phyloP scores from a whole-genome alignment of 2,888 invertebrate genomes.

The Ectobius pallidus region DNA sequence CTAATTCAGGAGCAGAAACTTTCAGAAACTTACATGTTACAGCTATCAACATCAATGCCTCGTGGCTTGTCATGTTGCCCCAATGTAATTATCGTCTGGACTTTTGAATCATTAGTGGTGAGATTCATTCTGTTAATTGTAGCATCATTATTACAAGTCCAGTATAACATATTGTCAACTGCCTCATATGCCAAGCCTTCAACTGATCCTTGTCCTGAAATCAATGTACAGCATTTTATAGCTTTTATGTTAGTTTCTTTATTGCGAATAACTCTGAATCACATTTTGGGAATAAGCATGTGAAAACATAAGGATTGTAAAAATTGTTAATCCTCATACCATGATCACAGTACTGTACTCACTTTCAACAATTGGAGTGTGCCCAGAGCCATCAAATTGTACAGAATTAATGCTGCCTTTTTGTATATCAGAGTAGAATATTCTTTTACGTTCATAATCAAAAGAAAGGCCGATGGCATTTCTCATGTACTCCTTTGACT shows the following conservation, averaged over 20 bases:
- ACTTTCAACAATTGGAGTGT: conserved; percentile 72
- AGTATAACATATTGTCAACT: conserved; percentile 73
- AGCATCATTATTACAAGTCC: conserved; percentile 84
- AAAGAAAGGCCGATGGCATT: conserved; percentile 87
- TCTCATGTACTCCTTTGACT: conserved; percentile 73
- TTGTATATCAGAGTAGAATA: conserved; percentile 91
- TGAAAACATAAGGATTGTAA: too few relatives aligned
- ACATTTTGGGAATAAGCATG: too few relatives aligned
- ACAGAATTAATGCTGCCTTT: conserved; percentile 83
- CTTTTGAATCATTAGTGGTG: conserved; percentile 48
- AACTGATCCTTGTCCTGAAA: conserved; percentile 77
- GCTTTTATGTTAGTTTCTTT: too few relatives aligned
- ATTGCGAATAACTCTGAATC: too few relatives aligned
- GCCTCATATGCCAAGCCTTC: conserved; percentile 85
- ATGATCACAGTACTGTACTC: too few relatives aligned
- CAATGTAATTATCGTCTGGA: conserved; percentile 68
- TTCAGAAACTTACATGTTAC: conserved; percentile 57
- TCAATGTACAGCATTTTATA: background rate
- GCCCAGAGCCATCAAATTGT: conserved; percentile 77
- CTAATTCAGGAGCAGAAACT: too few relatives aligned
- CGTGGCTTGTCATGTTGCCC: conserved; percentile 77
- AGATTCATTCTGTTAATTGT: conserved; percentile 63
- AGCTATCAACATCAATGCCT: conserved; percentile 85
- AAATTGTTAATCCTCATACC: too few relatives aligned
- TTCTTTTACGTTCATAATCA: conserved; percentile 69